phyloP scores from a whole-genome alignment of 2,888 invertebrate genomes.

The Scotopteryx bipunctaria region DNA sequence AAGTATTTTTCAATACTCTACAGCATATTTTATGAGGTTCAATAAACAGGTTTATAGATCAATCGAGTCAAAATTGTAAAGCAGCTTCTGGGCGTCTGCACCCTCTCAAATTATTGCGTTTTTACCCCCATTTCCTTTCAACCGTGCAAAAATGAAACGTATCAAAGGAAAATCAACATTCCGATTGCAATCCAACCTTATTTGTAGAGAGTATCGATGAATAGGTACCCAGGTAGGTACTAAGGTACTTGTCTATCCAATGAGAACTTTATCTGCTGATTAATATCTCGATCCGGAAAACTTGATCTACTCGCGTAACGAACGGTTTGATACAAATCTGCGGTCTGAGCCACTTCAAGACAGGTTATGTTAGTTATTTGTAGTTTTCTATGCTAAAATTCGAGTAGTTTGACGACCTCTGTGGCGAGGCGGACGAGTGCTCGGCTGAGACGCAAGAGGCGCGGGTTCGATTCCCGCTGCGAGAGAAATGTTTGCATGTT shows the following conservation, averaged over 20 bases:
- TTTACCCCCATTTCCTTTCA: constrained; percentile 7
- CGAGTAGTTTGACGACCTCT: too few relatives aligned
- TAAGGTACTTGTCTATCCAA: constrained; percentile 8
- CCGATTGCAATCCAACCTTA: constrained; percentile 12
- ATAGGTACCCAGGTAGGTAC: too few relatives aligned
- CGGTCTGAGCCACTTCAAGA: background rate
- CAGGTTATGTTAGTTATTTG: background rate
- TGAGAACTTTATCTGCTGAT: background rate
- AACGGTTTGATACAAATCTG: background rate
- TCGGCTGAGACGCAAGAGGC: too few relatives aligned
- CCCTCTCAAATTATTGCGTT: constrained; percentile 9
- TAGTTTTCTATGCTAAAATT: too few relatives aligned
- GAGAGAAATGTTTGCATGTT: too few relatives aligned
- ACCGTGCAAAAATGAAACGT: constrained; percentile 3
- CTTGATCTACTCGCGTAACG: background rate
- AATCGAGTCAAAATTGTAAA: background rate
- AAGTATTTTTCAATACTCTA: background rate
- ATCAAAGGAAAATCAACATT: constrained; percentile 15
- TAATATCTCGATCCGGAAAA: background rate
- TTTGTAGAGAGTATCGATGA: constrained; percentile 8
- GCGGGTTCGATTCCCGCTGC: too few relatives aligned
- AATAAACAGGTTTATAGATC: background rate
- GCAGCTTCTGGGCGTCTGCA: background rate
- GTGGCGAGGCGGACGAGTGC: too few relatives aligned
- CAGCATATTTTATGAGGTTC: constrained; percentile 3